Evolutionary conservation across 2,797 vertebrate genomes (phyloP), one percentile per base, ranked within the genome.

Genomic region (Enteromius fasciolatus): DNA sequence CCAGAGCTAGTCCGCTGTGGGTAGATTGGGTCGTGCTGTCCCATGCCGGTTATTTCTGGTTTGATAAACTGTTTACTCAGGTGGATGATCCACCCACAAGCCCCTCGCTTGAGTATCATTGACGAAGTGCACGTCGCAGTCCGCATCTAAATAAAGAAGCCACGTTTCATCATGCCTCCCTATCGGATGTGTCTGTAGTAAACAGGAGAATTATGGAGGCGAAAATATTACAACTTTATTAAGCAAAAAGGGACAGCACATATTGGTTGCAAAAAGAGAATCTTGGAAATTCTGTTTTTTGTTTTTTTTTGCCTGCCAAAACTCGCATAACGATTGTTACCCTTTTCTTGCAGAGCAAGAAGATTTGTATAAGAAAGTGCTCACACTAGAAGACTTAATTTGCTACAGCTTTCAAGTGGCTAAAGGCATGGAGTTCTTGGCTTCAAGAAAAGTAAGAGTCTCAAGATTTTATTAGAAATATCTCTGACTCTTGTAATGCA

Each of bases 401-500:
- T 98, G 96, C 92, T 98, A 98, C 91, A 97, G 96, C 91, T 98
- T 98, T 92, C 97, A 98, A 92, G 96, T 98, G 79, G 95, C 97
- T 77, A 98, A 98, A 92, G 97, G 97, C 90, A 98, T 97, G 97
- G 97, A 98, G 90, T 98, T 98, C 89, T 93, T 98, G 79, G 96
- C 96, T 74, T 98, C 97, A 69, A 95, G 97, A 92, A 98, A 97
- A 94, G 97, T 98, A 94, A 90, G 92, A 73, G 81, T 70, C 12
- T 68, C 9, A 33, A 7, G 23, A 12, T 25, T 82, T 59, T 1
- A 9, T 76, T 39, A 72, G 17, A 61, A 44, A 44, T 25, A 31
- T 20, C 10, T 31, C 18, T 33, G 70, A 17, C 25, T 23, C 5
- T 36, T 76, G 18, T 23, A 76, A 48, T 50, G 28, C 28, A 54